A percentile compares a stretch with the other conserved stretches of the same genome.
Evolutionary conservation across 2,888 invertebrate genomes (phyloP).

Genomic region (Mylabris sibirica): DNA sequence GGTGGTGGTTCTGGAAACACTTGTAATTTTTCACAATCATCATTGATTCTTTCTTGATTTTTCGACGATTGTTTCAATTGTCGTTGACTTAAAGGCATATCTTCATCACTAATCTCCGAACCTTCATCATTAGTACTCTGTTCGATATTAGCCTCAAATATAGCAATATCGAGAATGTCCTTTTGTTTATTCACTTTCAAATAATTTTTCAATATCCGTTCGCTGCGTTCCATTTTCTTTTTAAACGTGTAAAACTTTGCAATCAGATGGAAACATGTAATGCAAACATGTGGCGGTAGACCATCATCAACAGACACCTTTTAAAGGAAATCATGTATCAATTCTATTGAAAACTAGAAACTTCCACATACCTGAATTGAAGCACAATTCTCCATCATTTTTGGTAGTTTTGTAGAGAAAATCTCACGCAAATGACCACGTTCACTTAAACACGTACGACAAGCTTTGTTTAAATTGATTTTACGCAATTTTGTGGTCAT

Average conservation of each 20-base stretch:
- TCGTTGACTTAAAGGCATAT: slow-evolving; percentile 41
- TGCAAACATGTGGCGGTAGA: slow-evolving; percentile 59
- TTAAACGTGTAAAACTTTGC: slow-evolving; percentile 59
- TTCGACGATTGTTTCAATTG: slow-evolving; percentile 13
- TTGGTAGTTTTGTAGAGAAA: slow-evolving; percentile 51
- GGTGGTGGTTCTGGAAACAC: slow-evolving; percentile 52
- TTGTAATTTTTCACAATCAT: slow-evolving; percentile 13
- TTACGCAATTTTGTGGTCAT: slow-evolving; percentile 36
- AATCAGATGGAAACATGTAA: slow-evolving; percentile 58
- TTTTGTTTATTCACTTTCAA: slow-evolving; percentile 42
- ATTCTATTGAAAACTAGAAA: no score
- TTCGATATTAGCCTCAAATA: slow-evolving; percentile 51
- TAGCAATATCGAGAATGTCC: slow-evolving; percentile 51
- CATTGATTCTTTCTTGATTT: slow-evolving; percentile 26
- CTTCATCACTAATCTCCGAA: slow-evolving; percentile 40
- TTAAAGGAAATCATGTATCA: slow-evolving; percentile 20
- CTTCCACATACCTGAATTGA: slow-evolving; percentile 56
- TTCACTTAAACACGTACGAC: slow-evolving; percentile 54
- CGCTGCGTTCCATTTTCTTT: slow-evolving; percentile 57
- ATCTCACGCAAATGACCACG: slow-evolving; percentile 51
- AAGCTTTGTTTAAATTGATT: slow-evolving; percentile 50
- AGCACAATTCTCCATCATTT: slow-evolving; percentile 55
- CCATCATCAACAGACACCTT: slow-evolving; percentile 58
- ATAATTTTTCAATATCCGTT: slow-evolving; percentile 53
- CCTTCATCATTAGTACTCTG: slow-evolving; percentile 34